Evolutionary conservation across 2,888 invertebrate species (phyloP).

Genomic region (Orthonychiurus folsomi): DNA sequence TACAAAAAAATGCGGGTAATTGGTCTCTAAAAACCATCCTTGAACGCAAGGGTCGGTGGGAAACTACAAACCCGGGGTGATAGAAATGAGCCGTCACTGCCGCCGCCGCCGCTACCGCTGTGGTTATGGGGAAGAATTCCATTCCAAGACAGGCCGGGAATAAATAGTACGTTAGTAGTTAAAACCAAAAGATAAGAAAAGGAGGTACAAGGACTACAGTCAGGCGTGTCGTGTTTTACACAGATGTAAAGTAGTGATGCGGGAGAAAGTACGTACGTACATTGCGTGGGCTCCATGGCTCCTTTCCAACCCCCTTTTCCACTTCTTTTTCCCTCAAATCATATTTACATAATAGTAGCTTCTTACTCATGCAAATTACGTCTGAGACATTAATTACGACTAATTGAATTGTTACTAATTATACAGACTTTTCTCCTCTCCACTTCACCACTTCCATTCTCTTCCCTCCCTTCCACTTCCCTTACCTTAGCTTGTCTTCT

Average conservation of each 20-base stretch:
- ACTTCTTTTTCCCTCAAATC: conserved; percentile 26
- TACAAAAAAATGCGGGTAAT: conserved; percentile 25
- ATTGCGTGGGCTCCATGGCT: neutral
- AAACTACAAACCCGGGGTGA: too few species aligned
- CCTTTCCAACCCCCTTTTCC: neutral
- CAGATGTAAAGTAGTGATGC: too few species aligned
- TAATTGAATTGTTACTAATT: conserved; percentile 41
- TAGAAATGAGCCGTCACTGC: too few species aligned
- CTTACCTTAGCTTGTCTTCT: conserved; percentile 15
- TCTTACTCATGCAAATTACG: conserved; percentile 40
- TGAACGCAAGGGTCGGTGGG: too few species aligned
- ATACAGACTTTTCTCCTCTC: conserved; percentile 34
- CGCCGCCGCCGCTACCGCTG: too few species aligned
- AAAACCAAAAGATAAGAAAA: too few species aligned
- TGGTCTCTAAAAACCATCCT: conserved; percentile 17
- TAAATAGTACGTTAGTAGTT: too few species aligned
- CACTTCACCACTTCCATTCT: conserved; percentile 21
- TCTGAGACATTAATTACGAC: conserved; percentile 41
- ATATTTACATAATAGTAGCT: conserved; percentile 37
- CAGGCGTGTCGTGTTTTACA: too few species aligned
- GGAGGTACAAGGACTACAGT: too few species aligned
- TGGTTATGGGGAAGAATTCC: too few species aligned
- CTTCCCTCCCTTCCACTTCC: conserved; percentile 17
- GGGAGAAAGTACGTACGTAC: neutral
- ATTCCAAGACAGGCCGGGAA: too few species aligned